Conservation (phyloP, 2,113 vertebrate species). For the Xiphias gladius region DNA sequence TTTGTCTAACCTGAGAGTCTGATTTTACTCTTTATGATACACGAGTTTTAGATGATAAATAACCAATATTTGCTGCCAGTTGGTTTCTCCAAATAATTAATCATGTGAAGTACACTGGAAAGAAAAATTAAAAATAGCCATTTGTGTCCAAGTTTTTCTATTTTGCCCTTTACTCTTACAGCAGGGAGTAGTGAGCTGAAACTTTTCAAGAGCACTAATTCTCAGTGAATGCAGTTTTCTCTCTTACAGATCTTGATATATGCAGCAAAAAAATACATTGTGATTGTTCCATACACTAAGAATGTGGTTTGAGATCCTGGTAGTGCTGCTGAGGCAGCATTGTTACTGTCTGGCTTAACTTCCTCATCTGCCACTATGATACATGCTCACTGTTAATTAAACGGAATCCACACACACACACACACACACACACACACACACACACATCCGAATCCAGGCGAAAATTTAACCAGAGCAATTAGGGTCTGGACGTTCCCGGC, state of each 20-base stretch:
- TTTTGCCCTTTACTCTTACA: slow-evolving; percentile 26
- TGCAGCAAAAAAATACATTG: neutral
- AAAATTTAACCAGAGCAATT: slow-evolving; percentile 63
- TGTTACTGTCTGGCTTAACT: slow-evolving; percentile 44
- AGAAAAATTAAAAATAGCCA: slow-evolving; percentile 18
- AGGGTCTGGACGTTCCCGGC: slow-evolving; percentile 51
- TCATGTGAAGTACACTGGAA: slow-evolving; percentile 28
- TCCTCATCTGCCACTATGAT: slow-evolving; percentile 55
- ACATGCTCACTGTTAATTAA: slow-evolving; percentile 63
- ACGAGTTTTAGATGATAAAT: slow-evolving; percentile 35
- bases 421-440: slow-evolving; percentile 3
- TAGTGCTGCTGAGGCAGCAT: slow-evolving; percentile 46
- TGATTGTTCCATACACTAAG: neutral
- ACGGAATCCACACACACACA: slow-evolving; percentile 36
- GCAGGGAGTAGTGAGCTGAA: neutral
- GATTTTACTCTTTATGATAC: slow-evolving; percentile 36
- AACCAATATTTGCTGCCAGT: slow-evolving; percentile 45
- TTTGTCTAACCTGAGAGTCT: slow-evolving; percentile 15
- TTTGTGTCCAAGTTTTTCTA: slow-evolving; percentile 37
- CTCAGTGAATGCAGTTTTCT: neutral
- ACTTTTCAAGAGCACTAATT: neutral
- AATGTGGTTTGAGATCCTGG: slow-evolving; percentile 24
- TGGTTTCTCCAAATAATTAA: slow-evolving; percentile 45
- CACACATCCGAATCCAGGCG: slow-evolving; percentile 1
- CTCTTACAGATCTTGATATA: slow-evolving; percentile 2